Base-by-base conservation (phyloP, 2,113 vertebrate genomes). In the Manacus vitellinus region DNA sequence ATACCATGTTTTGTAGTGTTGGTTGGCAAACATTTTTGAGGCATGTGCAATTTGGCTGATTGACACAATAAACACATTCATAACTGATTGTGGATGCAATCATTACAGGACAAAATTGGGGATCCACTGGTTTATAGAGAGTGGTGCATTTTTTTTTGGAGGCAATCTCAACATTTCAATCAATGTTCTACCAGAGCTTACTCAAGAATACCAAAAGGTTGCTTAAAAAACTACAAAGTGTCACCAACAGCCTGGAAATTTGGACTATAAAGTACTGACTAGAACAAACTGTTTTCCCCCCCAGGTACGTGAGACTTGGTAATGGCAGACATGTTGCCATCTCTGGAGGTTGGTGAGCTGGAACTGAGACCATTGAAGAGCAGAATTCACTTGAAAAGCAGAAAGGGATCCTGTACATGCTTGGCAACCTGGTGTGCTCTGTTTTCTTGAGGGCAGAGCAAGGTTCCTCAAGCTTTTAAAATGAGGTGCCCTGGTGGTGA, bases 371-470 rank as follows among this genome's bases (percentile, higher is more conserved):
- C 27, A 13, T 15, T 2, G 8, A 56, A 35, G 21, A 65, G 25
- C 25, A 90, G 70, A 75, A 75, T 43, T 85, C 15, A 13, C 23
- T 63, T 37, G 25, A 10, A 22, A 51, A 92, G 10, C 54, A 55
- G 52, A 55, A 72, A 46, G 12, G 9, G 13, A 14, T 62, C 4
- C 17, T 21, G 7, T 16, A 14, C 0, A 0, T 30, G 8, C 18
- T 33, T 31, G 33, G 25, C 3, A 68, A 7, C 12, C 30, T 16
- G 22, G 30, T 4, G 1, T 14, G 10, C 22, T 66, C 44, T 52
- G 21, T 9, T 61, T 73, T n/a, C n/a, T 47, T 28, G 31, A 84
- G 25, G 51, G 31, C 28, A 77, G 24, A 56, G 31, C 12, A 91
- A n/a, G 10, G 39, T 67, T 85, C 21, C n/a, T 25, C 0, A 3